These are phyloP conservation scores for Priocnemis perturbator DNA, from an alignment of 2,888 invertebrate species.

Conservation along the genomic window DNA sequence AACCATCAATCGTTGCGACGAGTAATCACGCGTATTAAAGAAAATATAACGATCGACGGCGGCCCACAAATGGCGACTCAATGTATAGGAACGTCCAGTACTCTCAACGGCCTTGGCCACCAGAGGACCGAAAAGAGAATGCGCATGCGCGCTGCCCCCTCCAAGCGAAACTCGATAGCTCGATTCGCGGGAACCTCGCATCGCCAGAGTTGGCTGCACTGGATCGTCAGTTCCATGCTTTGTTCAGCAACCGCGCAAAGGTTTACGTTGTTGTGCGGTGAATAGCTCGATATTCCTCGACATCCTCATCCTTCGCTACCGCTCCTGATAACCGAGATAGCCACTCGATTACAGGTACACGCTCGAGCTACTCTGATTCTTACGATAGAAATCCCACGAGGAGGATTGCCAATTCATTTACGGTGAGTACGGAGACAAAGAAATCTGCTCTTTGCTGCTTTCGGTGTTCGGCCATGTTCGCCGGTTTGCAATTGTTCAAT, in stretches of 20 bases:
- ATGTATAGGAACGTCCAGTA: too few species aligned
- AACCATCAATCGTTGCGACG: too few species aligned
- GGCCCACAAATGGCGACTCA: too few species aligned
- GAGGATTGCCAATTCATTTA: slow-evolving; percentile 21
- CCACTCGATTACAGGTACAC: too few species aligned
- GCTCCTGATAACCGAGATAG: too few species aligned
- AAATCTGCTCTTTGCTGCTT: not conserved
- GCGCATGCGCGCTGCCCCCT: slow-evolving; percentile 3
- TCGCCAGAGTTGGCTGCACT: not conserved
- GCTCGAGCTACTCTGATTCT: too few species aligned
- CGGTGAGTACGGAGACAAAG: not conserved
- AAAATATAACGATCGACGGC: too few species aligned
- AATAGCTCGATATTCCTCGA: not conserved
- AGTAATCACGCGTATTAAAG: too few species aligned
- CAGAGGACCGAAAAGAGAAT: not conserved
- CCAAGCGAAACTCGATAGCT: not conserved
- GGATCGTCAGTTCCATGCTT: not conserved
- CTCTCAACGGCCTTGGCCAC: not conserved
- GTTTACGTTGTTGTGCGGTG: too few species aligned
- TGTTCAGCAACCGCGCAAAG: not conserved
- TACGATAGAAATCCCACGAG: slow-evolving; percentile 5
- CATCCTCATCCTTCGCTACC: slow-evolving; percentile 19
- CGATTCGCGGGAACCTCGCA: slow-evolving; percentile 1
- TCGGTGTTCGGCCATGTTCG: too few species aligned
- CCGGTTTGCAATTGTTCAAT: too few species aligned